Evolutionary conservation across 2,113 vertebrate genomes (phyloP), one percentile per base, ranked within the genome.

Genomic region (Raja brachyura): DNA sequence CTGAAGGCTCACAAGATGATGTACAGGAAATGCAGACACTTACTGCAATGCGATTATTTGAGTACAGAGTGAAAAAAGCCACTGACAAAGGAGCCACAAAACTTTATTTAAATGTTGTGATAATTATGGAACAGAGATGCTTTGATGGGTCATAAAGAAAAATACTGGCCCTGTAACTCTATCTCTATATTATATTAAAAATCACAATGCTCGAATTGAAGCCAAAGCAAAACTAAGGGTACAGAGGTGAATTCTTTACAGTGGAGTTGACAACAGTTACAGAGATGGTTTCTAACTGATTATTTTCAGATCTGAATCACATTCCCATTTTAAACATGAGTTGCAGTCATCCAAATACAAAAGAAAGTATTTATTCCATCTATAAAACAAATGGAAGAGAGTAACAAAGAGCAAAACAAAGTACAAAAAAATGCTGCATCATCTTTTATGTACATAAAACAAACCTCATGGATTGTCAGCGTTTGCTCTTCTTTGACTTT

Each of bases 401-500:
- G 78, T 92, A 92, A 92, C 90, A 92, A 70, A 90, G 83, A 33
- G 90, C 90, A 92, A 92, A 92, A 73, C 90, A 92, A 92, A 92
- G 90, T 92, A 92, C 90, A 92, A 92, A 90, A 83, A 92, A 92
- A 74, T 73, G 90, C 90, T 92, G 90, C 90, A 92, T 92, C 68
- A 73, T 92, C 66, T 9, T 93, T 93, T 81, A 79, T 93, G 76
- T 93, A 93, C 93, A 93, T 73, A 33, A 77, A 20, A 39, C 66
- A 39, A 93, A 59, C 56, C n/a, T 63, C 33, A 66, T 81, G 77
- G 33, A 54, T 93, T 94, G 33, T 96, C 95, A 97, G 90, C 96
- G 96, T 95, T 97, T 97, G 94, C 95, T 97, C 95, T 97, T 97
- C 95, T 97, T 97, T 63, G 95, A 92, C 94, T 97, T 97, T 94